phyloP scores from a whole-genome alignment of 2,113 vertebrate species.

The Halichoerus grypus region DNA sequence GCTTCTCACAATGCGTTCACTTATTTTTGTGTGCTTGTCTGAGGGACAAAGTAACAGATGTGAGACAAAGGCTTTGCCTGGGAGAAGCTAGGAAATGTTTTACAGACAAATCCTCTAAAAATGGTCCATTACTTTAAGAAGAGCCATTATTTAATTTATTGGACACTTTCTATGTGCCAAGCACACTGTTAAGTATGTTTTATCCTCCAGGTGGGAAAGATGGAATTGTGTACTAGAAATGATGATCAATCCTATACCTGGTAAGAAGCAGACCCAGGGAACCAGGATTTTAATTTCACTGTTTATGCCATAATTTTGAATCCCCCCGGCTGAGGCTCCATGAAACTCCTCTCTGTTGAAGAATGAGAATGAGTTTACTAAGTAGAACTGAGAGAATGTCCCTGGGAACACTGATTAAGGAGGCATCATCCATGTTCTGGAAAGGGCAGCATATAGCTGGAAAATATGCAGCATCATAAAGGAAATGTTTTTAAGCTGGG shows the following conservation, averaged over 20 bases:
- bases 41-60: neutral
- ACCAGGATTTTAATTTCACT: neutral
- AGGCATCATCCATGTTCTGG: neutral
- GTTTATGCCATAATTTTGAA: neutral
- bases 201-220: neutral
- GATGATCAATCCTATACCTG: neutral
- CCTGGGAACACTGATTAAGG: neutral
- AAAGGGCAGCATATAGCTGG: neutral
- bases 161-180: neutral
- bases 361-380: neutral
- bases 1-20: neutral
- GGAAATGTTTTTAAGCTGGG: neutral
- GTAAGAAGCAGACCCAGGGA: neutral
- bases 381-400: neutral
- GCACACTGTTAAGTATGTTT: neutral
- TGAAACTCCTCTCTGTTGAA: neutral
- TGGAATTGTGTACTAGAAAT: neutral
- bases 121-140: neutral
- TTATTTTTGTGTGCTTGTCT: neutral
- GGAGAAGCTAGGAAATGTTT: neutral
- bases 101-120: neutral
- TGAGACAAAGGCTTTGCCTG: neutral
- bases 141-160: conserved; percentile 31
- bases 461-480: neutral
- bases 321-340: neutral